Evolutionary conservation across 2,888 invertebrate species (phyloP).

Genomic region (Pterostichus madidus): DNA sequence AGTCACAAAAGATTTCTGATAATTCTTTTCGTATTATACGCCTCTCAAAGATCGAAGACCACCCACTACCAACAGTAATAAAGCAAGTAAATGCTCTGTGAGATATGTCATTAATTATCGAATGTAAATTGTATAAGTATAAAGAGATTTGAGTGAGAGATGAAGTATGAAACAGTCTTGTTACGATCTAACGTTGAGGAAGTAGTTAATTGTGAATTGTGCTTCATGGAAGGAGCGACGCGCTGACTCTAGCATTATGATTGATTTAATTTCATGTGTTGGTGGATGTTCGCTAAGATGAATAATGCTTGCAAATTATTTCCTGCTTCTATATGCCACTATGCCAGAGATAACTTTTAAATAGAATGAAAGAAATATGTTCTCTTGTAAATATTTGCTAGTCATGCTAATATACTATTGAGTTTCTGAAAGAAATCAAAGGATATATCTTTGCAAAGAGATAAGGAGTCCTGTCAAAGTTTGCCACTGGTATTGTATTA

Average conservation of each 20-base stretch:
- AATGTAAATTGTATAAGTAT: constrained; percentile 28
- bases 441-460: too few species aligned
- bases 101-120: constrained; percentile 44
- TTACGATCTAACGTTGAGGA: constrained; percentile 6
- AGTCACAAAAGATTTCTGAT: constrained; percentile 19
- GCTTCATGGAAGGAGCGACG: background rate
- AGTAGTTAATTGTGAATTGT: constrained; percentile 46
- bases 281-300: constrained; percentile 3
- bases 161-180: constrained; percentile 33
- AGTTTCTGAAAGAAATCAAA: too few species aligned
- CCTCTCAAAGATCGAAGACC: constrained; percentile 5
- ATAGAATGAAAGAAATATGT: too few species aligned
- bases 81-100: constrained; percentile 27
- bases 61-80: constrained; percentile 28
- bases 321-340: constrained; percentile 20
- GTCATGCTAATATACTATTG: too few species aligned
- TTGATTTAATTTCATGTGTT: constrained; percentile 14
- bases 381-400: too few species aligned
- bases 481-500: too few species aligned
- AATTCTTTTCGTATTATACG: constrained; percentile 44
- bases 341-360: too few species aligned
- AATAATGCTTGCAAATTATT: constrained; percentile 15
- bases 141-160: constrained; percentile 12
- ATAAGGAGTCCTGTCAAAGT: too few species aligned
- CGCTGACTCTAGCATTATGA: background rate